These are phyloP conservation scores for Microplitis demolitor DNA, from an alignment of 1,140 invertebrate genomes.

Conservation along the genomic window DNA sequence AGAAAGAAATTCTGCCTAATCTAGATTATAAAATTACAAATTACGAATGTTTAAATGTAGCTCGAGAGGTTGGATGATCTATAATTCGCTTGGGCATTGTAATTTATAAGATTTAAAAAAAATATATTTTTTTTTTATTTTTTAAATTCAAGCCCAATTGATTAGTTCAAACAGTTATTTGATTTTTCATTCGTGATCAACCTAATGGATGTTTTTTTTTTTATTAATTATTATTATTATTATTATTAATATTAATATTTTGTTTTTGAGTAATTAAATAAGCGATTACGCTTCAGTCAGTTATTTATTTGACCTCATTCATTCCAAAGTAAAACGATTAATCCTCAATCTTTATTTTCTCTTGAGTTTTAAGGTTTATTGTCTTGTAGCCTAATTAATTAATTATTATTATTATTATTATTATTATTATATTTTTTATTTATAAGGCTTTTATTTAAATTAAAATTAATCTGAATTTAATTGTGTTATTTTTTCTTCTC, in stretches of 20 bases:
- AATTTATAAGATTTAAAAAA: conserved; percentile 2
- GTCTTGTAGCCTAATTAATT: not conserved
- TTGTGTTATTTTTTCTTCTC: not conserved
- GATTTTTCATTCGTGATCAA: conserved; percentile 4
- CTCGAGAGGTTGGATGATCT: not conserved
- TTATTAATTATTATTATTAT: conserved; percentile 17
- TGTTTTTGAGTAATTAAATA: not conserved
- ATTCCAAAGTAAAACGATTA: conserved; percentile 23
- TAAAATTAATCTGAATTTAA: not conserved
- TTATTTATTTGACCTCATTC: conserved; percentile 27
- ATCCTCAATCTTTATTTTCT: too few species aligned
- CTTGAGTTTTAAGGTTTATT: conserved; percentile 2
- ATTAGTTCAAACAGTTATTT: not conserved
- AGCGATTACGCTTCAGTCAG: conserved; percentile 4
- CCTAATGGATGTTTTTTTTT: not conserved
- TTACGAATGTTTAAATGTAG: not conserved
- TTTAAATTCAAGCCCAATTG: not conserved
- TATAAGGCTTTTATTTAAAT: too few species aligned
- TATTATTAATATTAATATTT: not conserved
- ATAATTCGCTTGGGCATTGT: conserved; percentile 8
- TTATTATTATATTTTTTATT: too few species aligned
- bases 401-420: too few species aligned
- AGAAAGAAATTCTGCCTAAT: not conserved
- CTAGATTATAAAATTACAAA: not conserved
- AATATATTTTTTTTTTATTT: not conserved